phyloP scores from a whole-genome alignment of 2,797 vertebrate species.

The Antrozous pallidus region DNA sequence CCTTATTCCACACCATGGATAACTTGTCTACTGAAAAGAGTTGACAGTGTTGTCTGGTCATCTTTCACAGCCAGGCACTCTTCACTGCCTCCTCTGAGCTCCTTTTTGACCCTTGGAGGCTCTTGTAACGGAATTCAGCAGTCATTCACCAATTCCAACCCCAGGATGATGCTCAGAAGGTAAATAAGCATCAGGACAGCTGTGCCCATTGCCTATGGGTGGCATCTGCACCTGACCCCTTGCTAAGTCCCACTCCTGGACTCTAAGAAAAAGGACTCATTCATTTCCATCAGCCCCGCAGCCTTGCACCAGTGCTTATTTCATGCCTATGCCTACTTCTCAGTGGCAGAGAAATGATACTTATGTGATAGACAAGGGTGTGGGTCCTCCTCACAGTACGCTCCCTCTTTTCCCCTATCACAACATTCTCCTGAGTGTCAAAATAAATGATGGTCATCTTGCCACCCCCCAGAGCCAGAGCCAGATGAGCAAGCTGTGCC shows the following conservation, averaged over 20 bases:
- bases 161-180: too few species aligned
- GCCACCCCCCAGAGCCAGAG: conserved; percentile 6
- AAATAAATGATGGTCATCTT: conserved; percentile 32
- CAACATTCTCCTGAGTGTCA: not conserved
- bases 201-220: too few species aligned
- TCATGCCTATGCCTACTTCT: not conserved
- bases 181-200: not conserved
- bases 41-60: not conserved
- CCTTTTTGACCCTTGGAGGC: not conserved
- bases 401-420: not conserved
- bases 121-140: not conserved
- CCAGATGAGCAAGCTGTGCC: not conserved
- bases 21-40: not conserved
- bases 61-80: not conserved
- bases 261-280: not conserved
- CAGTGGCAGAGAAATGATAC: not conserved
- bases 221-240: too few species aligned
- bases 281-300: not conserved
- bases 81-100: not conserved
- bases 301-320: not conserved
- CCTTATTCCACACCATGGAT: not conserved
- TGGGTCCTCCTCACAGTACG: not conserved
- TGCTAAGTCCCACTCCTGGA: not conserved
- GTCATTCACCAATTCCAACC: not conserved
- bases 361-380: fast-evolving